These are phyloP conservation scores for Listronotus oregonensis DNA, from an alignment of 1,140 invertebrate species.

Conservation along the genomic window DNA sequence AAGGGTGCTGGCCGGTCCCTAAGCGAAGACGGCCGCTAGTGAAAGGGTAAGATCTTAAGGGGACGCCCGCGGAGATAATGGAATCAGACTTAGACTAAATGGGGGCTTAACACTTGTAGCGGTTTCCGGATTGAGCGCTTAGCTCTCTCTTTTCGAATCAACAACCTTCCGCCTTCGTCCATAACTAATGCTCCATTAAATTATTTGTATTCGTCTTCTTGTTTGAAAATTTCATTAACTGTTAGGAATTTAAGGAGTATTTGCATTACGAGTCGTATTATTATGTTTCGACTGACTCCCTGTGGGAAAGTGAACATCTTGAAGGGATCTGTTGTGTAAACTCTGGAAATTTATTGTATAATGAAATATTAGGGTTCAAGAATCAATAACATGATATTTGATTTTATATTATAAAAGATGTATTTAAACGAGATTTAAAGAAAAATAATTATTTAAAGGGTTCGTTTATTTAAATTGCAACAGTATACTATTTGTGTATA, in stretches of 20 bases:
- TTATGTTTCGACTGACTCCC: conserved; percentile 26
- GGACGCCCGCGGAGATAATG: conserved; percentile 30
- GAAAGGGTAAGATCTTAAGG: conserved; percentile 24
- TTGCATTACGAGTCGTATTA: conserved; percentile 32
- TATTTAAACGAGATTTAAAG: no score
- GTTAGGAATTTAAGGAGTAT: conserved; percentile 35
- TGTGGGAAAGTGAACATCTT: conserved; percentile 37
- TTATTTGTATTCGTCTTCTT: conserved; percentile 38
- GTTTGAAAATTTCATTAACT: conserved; percentile 37
- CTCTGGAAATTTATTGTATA: conserved; percentile 29
- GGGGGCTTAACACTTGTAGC: conserved; percentile 39
- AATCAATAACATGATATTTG: conserved; percentile 33
- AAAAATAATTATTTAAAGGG: no score
- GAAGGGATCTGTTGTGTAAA: conserved; percentile 35
- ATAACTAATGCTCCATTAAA: conserved; percentile 38
- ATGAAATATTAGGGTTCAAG: conserved; percentile 34
- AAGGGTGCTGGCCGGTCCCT: no score
- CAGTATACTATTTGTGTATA: no score
- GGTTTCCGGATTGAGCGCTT: conserved; percentile 30
- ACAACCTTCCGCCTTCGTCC: conserved; percentile 25
- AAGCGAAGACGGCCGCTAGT: no score
- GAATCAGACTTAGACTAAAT: conserved; percentile 40
- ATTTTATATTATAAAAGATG: conserved; percentile 13
- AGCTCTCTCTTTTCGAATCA: conserved; percentile 22
- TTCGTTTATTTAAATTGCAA: no score